Evolutionary conservation across 1,140 invertebrate genomes (phyloP), one percentile per base, ranked within the genome.

Genomic region (Drosophila asahinai): DNA sequence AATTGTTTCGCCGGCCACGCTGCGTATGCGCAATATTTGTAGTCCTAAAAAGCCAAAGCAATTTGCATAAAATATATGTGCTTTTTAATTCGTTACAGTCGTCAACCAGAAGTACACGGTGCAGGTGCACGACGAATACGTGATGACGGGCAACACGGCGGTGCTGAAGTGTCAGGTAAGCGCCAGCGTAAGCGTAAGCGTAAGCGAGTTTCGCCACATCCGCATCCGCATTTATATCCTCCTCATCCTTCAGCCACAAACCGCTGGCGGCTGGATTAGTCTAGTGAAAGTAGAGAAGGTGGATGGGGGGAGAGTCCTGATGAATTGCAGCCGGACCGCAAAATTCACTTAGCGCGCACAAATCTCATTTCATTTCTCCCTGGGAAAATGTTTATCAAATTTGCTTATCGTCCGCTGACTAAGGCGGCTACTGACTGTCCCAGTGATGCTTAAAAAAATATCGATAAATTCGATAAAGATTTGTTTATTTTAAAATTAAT

Each of bases 51-150:
- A 54, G 42, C 19, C 33, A 52, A 64, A 59, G 54, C 52, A 63
- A 72, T 80, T 79, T 80, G 58, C 71, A 76, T 83, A 71, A 68
- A 74, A 67, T 52, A 83, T 65, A 60, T 57, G 76, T 66, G 51
- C 40, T 62, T 75, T 75, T 70, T 75, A 80, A 80, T 72, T 78
- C 65, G 58, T 87, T 92, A 43, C 95, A 98, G 97, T 97, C 83
- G 95, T 98, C 68, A 96, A 97, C 89, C 96, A 97, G 90, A 96
- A 96, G 86, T 98, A 97, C 94, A 96, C 97, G 83, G 96, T 98
- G 42, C 95, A 97, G 93, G 97, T 98, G 63, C 96, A 96, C 81
- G 97, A 98, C 91, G 97, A 97, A 86, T 97, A 97, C 93, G 97
- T 97, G 70, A 96, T 97, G 90, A 94, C 95, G 59, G 97, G 97